A percentile compares a stretch with the other conserved stretches of the same genome.
These are phyloP conservation scores for Pipra filicauda DNA, from an alignment of 2,113 vertebrate species.

Conservation along the genomic window DNA sequence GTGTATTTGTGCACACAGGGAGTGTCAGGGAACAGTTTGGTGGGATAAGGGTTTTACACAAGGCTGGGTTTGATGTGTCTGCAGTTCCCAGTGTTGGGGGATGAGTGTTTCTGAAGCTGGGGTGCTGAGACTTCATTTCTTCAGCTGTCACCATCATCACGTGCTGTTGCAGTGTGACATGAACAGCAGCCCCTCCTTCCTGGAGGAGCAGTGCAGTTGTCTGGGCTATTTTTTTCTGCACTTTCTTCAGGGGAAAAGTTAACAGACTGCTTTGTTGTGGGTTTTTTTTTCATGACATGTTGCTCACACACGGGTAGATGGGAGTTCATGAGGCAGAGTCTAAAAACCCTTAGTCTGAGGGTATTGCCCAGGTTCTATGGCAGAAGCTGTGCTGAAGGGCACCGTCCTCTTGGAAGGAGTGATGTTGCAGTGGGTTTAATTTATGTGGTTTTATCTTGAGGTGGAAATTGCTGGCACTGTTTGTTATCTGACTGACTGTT, in stretches of 20 bases:
- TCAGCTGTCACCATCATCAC: rapidly evolving
- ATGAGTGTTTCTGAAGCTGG: background rate
- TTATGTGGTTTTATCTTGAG: background rate
- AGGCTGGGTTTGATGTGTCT: background rate
- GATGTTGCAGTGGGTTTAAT: background rate
- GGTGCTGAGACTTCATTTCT: background rate
- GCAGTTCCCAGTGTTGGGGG: background rate
- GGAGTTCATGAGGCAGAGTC: background rate
- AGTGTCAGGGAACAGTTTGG: background rate
- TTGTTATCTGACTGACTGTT: background rate
- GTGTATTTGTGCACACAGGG: background rate
- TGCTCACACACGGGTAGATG: background rate
- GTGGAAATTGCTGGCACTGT: background rate
- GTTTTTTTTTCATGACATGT: background rate
- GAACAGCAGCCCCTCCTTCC: background rate
- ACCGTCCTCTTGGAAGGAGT: rapidly evolving
- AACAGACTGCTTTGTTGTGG: background rate
- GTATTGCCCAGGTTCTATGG: background rate
- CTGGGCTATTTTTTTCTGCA: background rate
- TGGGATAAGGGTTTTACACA: background rate
- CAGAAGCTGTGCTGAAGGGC: background rate
- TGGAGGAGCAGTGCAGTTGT: background rate
- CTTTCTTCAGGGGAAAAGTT: background rate
- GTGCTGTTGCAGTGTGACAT: background rate
- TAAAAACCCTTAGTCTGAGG: background rate